These are phyloP conservation scores for Grammomys dolichurus DNA, from an alignment of 2,113 vertebrate genomes.

Conservation along the genomic window DNA sequence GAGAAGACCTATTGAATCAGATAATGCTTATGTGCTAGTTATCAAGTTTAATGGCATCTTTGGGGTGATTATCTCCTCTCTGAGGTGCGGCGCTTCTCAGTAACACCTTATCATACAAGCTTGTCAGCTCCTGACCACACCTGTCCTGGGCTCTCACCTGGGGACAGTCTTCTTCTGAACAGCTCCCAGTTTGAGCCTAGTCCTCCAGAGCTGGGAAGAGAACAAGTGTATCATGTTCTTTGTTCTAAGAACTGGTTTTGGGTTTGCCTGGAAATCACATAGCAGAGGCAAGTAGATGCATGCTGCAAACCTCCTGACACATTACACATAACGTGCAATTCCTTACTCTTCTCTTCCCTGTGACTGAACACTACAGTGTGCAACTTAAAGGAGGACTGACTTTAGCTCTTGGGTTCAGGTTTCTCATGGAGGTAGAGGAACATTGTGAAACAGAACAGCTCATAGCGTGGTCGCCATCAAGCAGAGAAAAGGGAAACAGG, in stretches of 20 bases:
- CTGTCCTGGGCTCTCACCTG: background rate
- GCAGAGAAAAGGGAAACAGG: background rate
- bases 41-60: background rate
- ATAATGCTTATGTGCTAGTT: conserved; percentile 36
- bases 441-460: background rate
- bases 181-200: background rate
- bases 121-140: background rate
- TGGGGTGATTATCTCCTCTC: background rate
- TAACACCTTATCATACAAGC: too few species aligned
- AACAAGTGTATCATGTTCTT: background rate
- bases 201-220: background rate
- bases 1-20: conserved; percentile 39
- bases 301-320: fast-evolving
- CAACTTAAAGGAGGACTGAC: background rate
- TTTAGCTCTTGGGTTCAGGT: background rate
- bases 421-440: background rate
- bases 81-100: background rate
- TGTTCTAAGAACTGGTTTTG: too few species aligned
- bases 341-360: background rate
- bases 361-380: background rate
- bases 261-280: background rate
- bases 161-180: background rate
- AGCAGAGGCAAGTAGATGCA: background rate
- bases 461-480: background rate
- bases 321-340: fast-evolving